Conservation (phyloP, 2,888 invertebrate genomes). For the Melieria crassipennis region DNA sequence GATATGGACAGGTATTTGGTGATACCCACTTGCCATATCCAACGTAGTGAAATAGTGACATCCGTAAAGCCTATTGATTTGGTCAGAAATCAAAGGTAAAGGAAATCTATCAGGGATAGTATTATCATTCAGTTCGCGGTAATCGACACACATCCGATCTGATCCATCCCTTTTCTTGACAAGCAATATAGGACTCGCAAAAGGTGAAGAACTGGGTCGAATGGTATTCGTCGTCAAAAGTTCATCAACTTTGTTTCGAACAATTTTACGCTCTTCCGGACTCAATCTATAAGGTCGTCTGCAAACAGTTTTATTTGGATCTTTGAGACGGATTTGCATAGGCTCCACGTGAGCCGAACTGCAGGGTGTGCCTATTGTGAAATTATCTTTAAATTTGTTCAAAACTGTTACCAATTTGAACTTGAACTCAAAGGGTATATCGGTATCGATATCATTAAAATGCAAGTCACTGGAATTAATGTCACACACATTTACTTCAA, state of each 20-base stretch:
- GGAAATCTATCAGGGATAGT: constrained; percentile 5
- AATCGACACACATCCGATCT: constrained; percentile 23
- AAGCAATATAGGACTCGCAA: neutral
- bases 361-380: no score
- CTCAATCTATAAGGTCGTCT: constrained; percentile 2
- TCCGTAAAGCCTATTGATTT: constrained; percentile 2
- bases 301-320: no score
- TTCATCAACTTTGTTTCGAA: constrained; percentile 11
- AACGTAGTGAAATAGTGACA: constrained; percentile 12
- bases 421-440: neutral
- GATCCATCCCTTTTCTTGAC: constrained; percentile 17
- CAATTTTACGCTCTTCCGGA: neutral
- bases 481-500: neutral
- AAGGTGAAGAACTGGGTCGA: neutral
- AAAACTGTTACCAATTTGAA: no score
- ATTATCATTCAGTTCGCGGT: constrained; percentile 3
- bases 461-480: neutral
- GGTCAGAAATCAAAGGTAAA: constrained; percentile 11
- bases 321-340: neutral
- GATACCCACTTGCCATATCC: constrained; percentile 28
- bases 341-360: no score
- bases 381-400: no score
- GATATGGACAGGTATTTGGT: constrained; percentile 32
- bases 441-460: constrained; percentile 13
- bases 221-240: constrained; percentile 2